Conservation (phyloP, 2,113 vertebrate species). For the Alexandromys fortis region DNA sequence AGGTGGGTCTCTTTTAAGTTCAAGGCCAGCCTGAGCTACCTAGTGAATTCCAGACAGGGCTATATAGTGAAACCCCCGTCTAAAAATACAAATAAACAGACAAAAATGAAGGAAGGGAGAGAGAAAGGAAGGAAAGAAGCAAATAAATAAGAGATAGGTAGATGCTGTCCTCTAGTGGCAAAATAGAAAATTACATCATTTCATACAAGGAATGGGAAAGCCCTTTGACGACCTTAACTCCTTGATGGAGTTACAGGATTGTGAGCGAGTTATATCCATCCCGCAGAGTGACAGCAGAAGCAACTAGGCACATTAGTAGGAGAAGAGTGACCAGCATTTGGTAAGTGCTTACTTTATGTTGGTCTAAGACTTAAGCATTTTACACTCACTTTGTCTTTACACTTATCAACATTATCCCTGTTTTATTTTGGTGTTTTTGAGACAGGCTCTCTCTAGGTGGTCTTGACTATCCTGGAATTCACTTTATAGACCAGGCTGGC, state of each 20-base stretch:
- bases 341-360: neutral
- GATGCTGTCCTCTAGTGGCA: constrained; percentile 64
- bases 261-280: neutral
- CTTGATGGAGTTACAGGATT: too few species aligned
- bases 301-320: neutral
- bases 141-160: neutral
- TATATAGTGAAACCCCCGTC: neutral
- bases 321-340: neutral
- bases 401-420: neutral
- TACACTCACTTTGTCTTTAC: neutral
- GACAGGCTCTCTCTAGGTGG: neutral
- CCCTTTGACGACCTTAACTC: too few species aligned
- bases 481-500: neutral
- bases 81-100: neutral
- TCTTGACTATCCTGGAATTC: neutral
- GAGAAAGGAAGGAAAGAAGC: neutral
- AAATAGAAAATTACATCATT: neutral
- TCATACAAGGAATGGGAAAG: accelerated
- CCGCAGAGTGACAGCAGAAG: neutral
- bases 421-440: neutral
- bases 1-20: neutral
- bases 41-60: neutral
- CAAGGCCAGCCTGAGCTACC: neutral
- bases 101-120: too few species aligned
- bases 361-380: neutral